Base-by-base conservation (phyloP, 1,140 invertebrate genomes). In the Papilio glaucus region DNA sequence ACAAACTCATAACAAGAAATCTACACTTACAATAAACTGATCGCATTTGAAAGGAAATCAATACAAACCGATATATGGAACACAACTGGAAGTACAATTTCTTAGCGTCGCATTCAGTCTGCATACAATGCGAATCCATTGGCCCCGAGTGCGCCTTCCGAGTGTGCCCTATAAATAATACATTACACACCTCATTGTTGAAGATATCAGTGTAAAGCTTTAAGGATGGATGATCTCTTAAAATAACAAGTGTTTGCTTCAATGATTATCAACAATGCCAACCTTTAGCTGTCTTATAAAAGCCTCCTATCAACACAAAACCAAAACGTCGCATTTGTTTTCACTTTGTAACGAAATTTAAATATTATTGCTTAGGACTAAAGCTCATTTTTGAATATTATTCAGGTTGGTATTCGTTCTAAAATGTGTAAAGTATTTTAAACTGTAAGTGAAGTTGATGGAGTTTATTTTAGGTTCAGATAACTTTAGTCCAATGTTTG, bases 181-280 rank as follows among this genome's bases (percentile, higher is more conserved):
- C 87, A 89, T 90, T 91, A 91, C 90, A 90, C 84, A 88, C 85
- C 77, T 84, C 81, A 83, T 90, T 92, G 85, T 90, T 85, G 70
- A 71, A 77, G 81, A 83, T 79, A 79, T 87, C 84, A 88, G 87
- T 88, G 85, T 77, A 83, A 87, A 86, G 85, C 87, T 79, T 90
- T 90, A 91, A 89, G 86, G 89, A 75, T 90, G 89, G 91, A 93
- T 93, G 91, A 93, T 93, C 91, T 91, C 89, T 93, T 93, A 91
- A 93, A 93, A 93, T 93, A 93, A 93, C 91, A 91, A 93, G 91
- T 91, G 89, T 93, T 91, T 93, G 91, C 91, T 91, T 91, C 89
- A 91, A 87, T 91, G 91, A 93, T 93, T 93, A 93, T 86, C 88
- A 81, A 93, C 91, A 93, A 93, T 93, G 82, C 85, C 75, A 84